Evolutionary conservation across 2,888 invertebrate species (phyloP).

Genomic region (Adelphocoris suturalis): DNA sequence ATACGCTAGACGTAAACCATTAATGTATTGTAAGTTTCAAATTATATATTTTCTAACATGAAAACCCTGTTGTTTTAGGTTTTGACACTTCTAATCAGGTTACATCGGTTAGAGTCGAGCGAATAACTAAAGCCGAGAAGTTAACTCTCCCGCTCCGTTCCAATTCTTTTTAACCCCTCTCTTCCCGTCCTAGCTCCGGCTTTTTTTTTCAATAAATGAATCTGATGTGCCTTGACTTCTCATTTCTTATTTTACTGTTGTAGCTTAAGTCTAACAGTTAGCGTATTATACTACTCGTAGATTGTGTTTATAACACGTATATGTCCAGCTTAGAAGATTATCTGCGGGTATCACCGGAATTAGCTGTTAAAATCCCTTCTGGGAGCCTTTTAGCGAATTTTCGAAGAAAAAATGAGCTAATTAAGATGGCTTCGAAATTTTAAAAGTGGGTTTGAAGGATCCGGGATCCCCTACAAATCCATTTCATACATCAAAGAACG

Average conservation of each 20-base stretch:
- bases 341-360: too few relatives aligned
- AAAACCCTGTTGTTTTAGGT: slow-evolving; percentile 73
- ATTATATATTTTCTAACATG: slow-evolving; percentile 21
- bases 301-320: too few relatives aligned
- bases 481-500: too few relatives aligned
- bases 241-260: not conserved
- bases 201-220: slow-evolving; percentile 12
- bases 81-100: slow-evolving; percentile 5
- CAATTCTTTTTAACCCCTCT: slow-evolving; percentile 7
- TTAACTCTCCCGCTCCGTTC: not conserved
- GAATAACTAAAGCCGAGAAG: slow-evolving; percentile 41
- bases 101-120: slow-evolving; percentile 69
- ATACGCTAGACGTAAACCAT: not conserved
- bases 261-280: too few relatives aligned
- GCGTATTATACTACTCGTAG: too few relatives aligned
- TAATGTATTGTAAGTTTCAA: not conserved
- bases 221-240: slow-evolving; percentile 1
- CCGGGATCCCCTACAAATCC: too few relatives aligned
- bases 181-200: not conserved
- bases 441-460: too few relatives aligned
- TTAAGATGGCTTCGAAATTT: too few relatives aligned
- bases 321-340: too few relatives aligned
- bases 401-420: too few relatives aligned
- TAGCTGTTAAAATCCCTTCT: too few relatives aligned
- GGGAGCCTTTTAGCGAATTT: too few relatives aligned